A percentile compares a stretch with the other conserved stretches of the same genome.
phyloP scores from a whole-genome alignment of 92 coral and sea anemone species.

The Galaxea fascicularis region DNA sequence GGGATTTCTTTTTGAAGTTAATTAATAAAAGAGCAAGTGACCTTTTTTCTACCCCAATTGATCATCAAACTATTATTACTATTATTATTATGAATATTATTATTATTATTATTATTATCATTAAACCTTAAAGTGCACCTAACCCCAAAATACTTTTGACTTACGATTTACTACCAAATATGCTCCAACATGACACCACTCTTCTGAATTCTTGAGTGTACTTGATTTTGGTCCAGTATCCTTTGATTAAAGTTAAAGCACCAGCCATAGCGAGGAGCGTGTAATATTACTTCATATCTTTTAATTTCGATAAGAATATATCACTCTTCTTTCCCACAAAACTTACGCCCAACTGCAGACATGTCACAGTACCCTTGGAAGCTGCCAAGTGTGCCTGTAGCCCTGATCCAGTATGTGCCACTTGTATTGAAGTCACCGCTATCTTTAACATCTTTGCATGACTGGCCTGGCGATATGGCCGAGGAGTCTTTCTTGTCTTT shows the following conservation, averaged over 20 bases:
- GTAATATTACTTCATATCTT: no score
- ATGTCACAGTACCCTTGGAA: slow-evolving; percentile 59
- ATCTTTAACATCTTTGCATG: slow-evolving; percentile 52
- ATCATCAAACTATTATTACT: no score
- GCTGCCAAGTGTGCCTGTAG: slow-evolving; percentile 21
- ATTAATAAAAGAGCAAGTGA: no score
- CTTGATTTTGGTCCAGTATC: slow-evolving; percentile 69
- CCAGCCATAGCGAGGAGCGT: no score
- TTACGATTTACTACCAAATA: slow-evolving; percentile 65
- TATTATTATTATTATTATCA: no score
- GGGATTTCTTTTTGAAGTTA: no score
- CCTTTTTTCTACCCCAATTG: no score
- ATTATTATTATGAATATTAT: no score
- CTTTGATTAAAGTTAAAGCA: slow-evolving; percentile 57
- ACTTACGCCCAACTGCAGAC: slow-evolving; percentile 56
- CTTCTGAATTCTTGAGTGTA: slow-evolving; percentile 70
- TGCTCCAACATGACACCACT: slow-evolving; percentile 56
- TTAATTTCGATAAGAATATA: no score
- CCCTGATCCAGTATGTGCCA: slow-evolving; percentile 58
- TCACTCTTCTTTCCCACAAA: no score
- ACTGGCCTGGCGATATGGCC: slow-evolving; percentile 36
- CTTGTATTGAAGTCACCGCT: slow-evolving; percentile 53
- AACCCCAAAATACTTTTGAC: no score
- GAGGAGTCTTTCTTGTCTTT: slow-evolving; percentile 57
- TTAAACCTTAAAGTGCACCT: no score